Base-by-base conservation (phyloP, 2,797 vertebrate species). In the Poeciliopsis infans region DNA sequence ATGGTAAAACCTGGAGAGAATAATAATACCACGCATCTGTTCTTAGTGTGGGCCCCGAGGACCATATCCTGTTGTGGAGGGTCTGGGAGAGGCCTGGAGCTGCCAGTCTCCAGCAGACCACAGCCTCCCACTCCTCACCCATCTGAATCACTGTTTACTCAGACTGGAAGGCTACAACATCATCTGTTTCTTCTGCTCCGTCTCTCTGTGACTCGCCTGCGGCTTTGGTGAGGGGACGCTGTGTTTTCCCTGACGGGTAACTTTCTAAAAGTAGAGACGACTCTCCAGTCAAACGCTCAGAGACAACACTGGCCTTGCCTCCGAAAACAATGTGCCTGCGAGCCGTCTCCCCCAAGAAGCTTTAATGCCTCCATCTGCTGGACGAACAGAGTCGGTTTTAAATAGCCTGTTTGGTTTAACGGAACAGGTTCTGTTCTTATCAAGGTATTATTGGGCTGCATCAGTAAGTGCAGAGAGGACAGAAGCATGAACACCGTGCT, bases 101-200 rank as follows among this genome's bases (percentile, higher is more conserved):
- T 88, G 86, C 90, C 92, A 76, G 89, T 90, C 85, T 88, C 78
- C 78, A 87, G 53, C 84, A 45, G 87, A 93, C 92, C 91, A 72
- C 93, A 93, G 86, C 93, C 93, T 90, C 93, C 93, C 88, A 92
- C 92, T 92, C 92, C 84, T 91, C 91, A 86, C 47, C 90, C 80
- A 61, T 84, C 91, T 95, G 95, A 95, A 89, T 95, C 94, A 94
- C 83, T 95, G 92, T 95, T 95, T 95, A 95, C 92, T 92, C 80
- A 93, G 94, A 95, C 95, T 95, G 93, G 91, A 93, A 88, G 92
- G 78, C 89, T 51, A 73, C 91, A 87, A 74, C 90, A 91, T 87
- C 92, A 92, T 93, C 91, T 88, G 89, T 91, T 84, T 86, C 90
- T 89, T 86, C 90, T 89, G 93, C 92, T 92, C 86, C 85, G 76